Conservation (phyloP, 2,888 invertebrate genomes). For the Endotricha flammealis region DNA sequence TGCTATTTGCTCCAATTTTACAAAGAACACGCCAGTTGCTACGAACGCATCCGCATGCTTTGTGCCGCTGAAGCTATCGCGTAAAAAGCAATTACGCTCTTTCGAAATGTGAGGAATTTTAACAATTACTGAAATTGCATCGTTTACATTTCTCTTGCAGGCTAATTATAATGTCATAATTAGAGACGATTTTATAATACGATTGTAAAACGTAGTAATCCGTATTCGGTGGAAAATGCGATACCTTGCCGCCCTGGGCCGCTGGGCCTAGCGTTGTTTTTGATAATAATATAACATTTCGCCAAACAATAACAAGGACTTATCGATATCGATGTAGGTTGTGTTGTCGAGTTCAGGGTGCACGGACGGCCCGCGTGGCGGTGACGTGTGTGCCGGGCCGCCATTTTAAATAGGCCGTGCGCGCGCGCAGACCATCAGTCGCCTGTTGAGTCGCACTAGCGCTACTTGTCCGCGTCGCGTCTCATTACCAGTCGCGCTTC, state of each 20-base stretch:
- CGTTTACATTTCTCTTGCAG: slow-evolving; percentile 1
- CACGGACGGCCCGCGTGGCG: slow-evolving; percentile 67
- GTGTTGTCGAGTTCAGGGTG: slow-evolving; percentile 59
- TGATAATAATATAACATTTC: slow-evolving; percentile 3
- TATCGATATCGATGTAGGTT: slow-evolving; percentile 52
- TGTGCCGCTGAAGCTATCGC: slow-evolving; percentile 20
- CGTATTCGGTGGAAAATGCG: neutral
- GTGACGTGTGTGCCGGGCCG: slow-evolving; percentile 66
- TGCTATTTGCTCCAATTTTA: slow-evolving; percentile 31
- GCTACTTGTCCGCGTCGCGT: slow-evolving; percentile 22
- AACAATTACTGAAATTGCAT: slow-evolving; percentile 2
- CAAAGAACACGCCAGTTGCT: slow-evolving; percentile 24
- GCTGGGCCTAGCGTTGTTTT: too few relatives aligned
- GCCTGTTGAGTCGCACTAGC: slow-evolving; percentile 52
- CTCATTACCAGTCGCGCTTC: slow-evolving; percentile 41
- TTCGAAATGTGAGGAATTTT: slow-evolving; percentile 14
- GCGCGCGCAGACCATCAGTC: slow-evolving; percentile 81
- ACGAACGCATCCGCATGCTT: slow-evolving; percentile 30
- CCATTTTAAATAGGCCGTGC: slow-evolving; percentile 72
- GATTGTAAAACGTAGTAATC: neutral
- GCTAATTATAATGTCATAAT: neutral
- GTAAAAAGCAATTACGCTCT: slow-evolving; percentile 14
- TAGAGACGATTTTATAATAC: neutral
- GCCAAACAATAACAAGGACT: slow-evolving; percentile 43
- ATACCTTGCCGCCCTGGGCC: too few relatives aligned